Conservation (phyloP, 2,797 vertebrate species). For the Notoglanidium macrostoma region DNA sequence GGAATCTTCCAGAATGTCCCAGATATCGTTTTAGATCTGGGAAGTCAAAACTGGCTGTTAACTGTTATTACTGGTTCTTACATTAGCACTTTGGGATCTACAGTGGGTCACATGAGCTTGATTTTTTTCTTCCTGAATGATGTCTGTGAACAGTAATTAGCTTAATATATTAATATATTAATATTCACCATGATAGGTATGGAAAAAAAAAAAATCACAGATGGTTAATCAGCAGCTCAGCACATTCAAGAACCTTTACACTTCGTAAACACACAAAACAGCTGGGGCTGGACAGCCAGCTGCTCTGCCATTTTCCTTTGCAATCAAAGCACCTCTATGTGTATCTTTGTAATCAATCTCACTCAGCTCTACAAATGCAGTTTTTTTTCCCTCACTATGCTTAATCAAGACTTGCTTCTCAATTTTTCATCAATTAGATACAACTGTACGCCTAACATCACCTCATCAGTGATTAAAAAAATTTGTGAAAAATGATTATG, state of each 20-base stretch:
- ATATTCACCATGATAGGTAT: neutral
- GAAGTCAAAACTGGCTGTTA: neutral
- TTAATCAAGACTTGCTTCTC: constrained; percentile 52
- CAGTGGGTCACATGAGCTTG: neutral
- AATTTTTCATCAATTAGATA: constrained; percentile 48
- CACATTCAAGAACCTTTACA: neutral
- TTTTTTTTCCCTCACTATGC: constrained; percentile 9
- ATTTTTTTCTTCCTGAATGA: neutral
- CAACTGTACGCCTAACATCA: constrained; percentile 52
- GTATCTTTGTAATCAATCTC: constrained; percentile 63
- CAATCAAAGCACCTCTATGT: constrained; percentile 64
- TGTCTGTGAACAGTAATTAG: neutral
- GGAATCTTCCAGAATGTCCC: neutral
- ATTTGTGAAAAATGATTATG: constrained; percentile 32
- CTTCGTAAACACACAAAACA: neutral
- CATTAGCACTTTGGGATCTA: neutral
- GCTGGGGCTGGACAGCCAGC: constrained; percentile 44
- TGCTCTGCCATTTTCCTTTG: constrained; percentile 54
- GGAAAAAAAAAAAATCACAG: neutral
- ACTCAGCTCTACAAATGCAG: constrained; percentile 58
- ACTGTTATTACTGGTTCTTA: neutral
- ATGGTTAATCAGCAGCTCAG: neutral
- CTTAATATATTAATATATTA: neutral
- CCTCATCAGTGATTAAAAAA: constrained; percentile 59
- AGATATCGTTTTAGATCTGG: neutral